Evolutionary conservation across 2,113 vertebrate species (phyloP), one percentile per base, ranked within the genome.

Genomic region (Gasterosteus aculeatus): DNA sequence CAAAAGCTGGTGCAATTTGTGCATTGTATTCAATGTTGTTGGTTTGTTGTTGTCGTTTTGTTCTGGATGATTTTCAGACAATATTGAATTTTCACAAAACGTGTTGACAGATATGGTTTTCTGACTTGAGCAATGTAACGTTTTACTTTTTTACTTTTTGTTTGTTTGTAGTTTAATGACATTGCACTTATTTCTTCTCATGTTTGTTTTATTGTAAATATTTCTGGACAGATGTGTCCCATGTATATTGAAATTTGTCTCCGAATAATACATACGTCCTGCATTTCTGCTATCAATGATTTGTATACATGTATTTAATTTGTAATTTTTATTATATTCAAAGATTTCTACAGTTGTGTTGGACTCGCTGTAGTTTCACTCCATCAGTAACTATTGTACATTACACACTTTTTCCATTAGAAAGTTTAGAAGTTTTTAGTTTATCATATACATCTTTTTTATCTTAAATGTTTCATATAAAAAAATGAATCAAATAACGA

Each of bases 101-200:
- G 51, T 57, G 82, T 78, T 86, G 78, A 81, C 51, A 63, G 65
- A 58, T 69, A 2, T 57, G 62, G 15, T 84, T 71, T 58, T 57
- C 42, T 60, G 39, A 75, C 0, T 19, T 56, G 44, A 75, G 39
- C 75, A 59, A 81, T 80, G 68, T 49, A 76, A 51, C 59, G 63
- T 77, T 84, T 22, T 65, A 62, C 51, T 31, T 86, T 78, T 88
- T 78, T 76, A 67, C 72, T 78, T 62, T 62, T 63, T 73, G 44
- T 79, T 12, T 82, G 22, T 77, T 69, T 67, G 15, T 84, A 73
- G 35, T 67, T 33, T 35, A 15, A 42, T 54, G 46, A 88, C 31
- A 46, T 91, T 92, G 91, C 89, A 92, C 88, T 92, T 84, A 69
- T 67, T 70, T 72, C 26, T 78, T 71, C 1, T 71, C 2, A 35